phyloP scores from a whole-genome alignment of 2,113 vertebrate genomes.

The Cephalopterus ornatus region DNA sequence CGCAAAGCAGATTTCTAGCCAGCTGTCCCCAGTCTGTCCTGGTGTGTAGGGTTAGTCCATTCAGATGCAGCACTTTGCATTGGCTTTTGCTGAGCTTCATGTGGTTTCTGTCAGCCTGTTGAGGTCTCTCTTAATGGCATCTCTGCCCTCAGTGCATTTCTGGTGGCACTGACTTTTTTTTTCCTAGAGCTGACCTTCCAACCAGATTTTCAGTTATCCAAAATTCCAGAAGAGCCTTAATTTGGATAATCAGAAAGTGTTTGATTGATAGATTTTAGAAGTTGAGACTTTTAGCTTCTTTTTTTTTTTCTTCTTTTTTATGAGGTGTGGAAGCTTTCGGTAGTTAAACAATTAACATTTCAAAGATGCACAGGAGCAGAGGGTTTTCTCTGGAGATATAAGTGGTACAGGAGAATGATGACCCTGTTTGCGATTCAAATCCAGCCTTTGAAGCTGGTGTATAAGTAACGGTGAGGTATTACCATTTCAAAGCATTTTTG shows the following conservation, averaged over 20 bases:
- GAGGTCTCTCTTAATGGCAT: not conserved
- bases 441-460: conserved; percentile 59
- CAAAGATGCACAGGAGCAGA: conserved; percentile 50
- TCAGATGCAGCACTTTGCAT: not conserved
- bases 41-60: not conserved
- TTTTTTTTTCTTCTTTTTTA: not conserved
- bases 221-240: not conserved
- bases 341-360: conserved; percentile 65
- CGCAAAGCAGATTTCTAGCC: not conserved
- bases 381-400: conserved; percentile 39
- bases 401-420: conserved; percentile 40
- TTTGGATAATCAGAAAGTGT: conserved; percentile 1
- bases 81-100: not conserved
- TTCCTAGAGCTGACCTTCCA: not conserved
- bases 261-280: not conserved
- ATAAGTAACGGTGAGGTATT: not conserved
- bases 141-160: not conserved
- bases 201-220: not conserved
- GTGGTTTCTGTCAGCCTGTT: not conserved
- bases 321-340: not conserved
- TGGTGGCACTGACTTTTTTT: not conserved
- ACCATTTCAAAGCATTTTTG: conserved; percentile 59
- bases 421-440: conserved; percentile 27
- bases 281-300: not conserved
- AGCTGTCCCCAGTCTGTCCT: not conserved